Conservation (phyloP, 1,140 invertebrate species). For the Metaphire vulgaris region DNA sequence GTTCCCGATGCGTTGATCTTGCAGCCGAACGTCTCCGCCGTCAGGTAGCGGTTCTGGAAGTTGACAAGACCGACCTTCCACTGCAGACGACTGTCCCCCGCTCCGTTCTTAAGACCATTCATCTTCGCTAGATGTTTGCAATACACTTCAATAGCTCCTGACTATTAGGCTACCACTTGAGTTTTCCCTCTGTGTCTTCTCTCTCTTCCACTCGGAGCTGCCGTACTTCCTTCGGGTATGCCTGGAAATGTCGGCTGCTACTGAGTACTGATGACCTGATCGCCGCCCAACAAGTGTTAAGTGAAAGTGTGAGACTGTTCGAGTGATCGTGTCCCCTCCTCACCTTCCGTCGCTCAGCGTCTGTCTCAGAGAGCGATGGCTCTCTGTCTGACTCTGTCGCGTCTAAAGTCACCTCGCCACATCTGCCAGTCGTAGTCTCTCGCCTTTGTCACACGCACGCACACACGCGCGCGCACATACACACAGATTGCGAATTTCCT, state of each 20-base stretch:
- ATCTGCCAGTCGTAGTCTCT: not conserved
- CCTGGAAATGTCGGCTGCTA: too few species aligned
- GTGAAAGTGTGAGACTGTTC: not conserved
- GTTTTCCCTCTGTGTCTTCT: not conserved
- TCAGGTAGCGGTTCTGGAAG: conserved; percentile 77
- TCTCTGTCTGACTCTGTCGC: not conserved
- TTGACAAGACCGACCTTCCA: conserved; percentile 83
- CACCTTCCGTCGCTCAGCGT: not conserved
- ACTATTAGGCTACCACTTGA: not conserved
- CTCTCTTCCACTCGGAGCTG: too few species aligned
- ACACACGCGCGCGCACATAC: too few species aligned
- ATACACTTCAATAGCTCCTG: too few species aligned
- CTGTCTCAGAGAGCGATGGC: not conserved
- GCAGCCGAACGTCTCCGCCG: conserved; percentile 94
- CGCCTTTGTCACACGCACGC: not conserved
- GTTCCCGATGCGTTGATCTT: conserved; percentile 86
- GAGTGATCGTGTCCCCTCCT: not conserved
- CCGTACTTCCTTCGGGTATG: too few species aligned
- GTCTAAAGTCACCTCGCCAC: not conserved
- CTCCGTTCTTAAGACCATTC: conserved; percentile 19
- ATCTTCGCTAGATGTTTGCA: not conserved
- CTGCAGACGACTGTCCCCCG: conserved; percentile 26
- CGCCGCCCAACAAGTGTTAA: too few species aligned
- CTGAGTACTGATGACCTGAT: too few species aligned
- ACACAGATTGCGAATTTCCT: conserved; percentile 2